Conservation (phyloP, 2,888 invertebrate genomes). For the Margaritifera margaritifera region DNA sequence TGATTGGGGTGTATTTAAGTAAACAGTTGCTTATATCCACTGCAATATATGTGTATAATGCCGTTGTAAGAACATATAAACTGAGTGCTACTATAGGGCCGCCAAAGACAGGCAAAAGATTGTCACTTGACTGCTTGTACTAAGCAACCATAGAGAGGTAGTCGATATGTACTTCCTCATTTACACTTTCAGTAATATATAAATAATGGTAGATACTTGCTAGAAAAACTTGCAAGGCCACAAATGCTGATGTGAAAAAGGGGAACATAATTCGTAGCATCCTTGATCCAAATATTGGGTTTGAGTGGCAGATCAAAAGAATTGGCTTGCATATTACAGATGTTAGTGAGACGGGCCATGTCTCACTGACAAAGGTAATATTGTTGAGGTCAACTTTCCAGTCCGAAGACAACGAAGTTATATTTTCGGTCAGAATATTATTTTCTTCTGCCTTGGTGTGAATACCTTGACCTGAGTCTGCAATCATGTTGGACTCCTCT, state of each 20-base stretch:
- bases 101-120: slow-evolving; percentile 8
- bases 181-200: slow-evolving; percentile 1
- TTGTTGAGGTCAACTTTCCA: not conserved
- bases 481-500: too few relatives aligned
- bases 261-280: not conserved
- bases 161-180: slow-evolving; percentile 1
- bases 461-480: too few relatives aligned
- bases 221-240: slow-evolving; percentile 2
- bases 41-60: slow-evolving; percentile 1
- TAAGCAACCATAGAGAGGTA: slow-evolving; percentile 7
- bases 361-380: slow-evolving; percentile 1
- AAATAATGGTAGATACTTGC: slow-evolving; percentile 1
- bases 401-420: not conserved
- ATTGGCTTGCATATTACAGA: not conserved
- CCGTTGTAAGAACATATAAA: not conserved
- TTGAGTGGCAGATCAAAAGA: not conserved
- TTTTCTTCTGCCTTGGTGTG: too few relatives aligned
- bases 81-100: slow-evolving; percentile 5
- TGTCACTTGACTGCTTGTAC: not conserved
- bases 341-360: not conserved
- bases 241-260: not conserved
- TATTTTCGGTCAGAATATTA: too few relatives aligned
- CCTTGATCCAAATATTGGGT: not conserved
- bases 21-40: not conserved
- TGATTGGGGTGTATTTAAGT: slow-evolving; percentile 1